Evolutionary conservation across 1,140 invertebrate genomes (phyloP).

Genomic region (Luehdorfia chinensis): DNA sequence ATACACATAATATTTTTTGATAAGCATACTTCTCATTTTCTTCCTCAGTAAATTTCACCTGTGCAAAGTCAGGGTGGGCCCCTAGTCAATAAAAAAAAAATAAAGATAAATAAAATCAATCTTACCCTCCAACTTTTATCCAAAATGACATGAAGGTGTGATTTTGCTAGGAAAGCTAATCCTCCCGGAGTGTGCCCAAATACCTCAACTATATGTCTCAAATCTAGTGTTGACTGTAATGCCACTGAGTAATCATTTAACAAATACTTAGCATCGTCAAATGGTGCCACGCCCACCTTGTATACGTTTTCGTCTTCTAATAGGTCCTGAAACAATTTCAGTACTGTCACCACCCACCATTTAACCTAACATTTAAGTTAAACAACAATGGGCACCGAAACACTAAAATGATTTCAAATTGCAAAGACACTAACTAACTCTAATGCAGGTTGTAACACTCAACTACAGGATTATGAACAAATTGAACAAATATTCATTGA

Average conservation of each 20-base stretch:
- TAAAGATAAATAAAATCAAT: slow-evolving; percentile 3
- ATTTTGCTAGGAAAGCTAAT: slow-evolving; percentile 78
- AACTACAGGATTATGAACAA: too few species aligned
- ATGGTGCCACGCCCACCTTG: slow-evolving; percentile 86
- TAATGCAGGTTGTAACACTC: too few species aligned
- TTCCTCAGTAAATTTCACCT: too few species aligned
- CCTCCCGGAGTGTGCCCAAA: slow-evolving; percentile 76
- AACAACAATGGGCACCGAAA: too few species aligned
- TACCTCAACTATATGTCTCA: slow-evolving; percentile 81
- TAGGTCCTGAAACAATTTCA: slow-evolving; percentile 77
- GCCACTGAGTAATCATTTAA: slow-evolving; percentile 81
- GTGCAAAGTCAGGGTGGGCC: too few species aligned
- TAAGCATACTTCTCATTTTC: too few species aligned
- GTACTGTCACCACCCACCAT: slow-evolving; percentile 13
- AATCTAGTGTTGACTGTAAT: slow-evolving; percentile 83
- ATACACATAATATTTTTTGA: too few species aligned
- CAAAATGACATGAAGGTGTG: slow-evolving; percentile 78
- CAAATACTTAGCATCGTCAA: slow-evolving; percentile 84
- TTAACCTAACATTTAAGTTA: too few species aligned
- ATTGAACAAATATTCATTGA: too few species aligned
- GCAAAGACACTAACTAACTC: too few species aligned
- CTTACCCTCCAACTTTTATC: slow-evolving; percentile 80
- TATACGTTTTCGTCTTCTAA: slow-evolving; percentile 76
- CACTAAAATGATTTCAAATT: too few species aligned
- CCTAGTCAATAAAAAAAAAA: too few species aligned